Evolutionary conservation across 64 coral and sea anemone genomes (phyloP), one percentile per base, ranked within the genome.

Genomic region (Porites lutea): DNA sequence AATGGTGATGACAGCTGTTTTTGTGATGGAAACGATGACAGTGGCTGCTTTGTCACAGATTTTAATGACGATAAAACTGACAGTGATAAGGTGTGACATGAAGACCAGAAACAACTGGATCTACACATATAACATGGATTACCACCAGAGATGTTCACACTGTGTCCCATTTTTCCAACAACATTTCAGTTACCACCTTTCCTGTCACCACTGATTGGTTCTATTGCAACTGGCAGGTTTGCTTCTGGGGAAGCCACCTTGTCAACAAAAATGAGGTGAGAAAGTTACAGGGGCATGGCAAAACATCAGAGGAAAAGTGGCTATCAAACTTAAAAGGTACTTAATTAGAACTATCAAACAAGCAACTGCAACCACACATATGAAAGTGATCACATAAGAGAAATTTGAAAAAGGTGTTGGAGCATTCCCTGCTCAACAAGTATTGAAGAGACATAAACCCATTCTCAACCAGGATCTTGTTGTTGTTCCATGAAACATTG

Each of bases 361-460:
- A 43, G 68, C 71, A 63, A 65, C 22, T 58, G 59, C 13, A 4
- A 46, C 3, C 43, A 59, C 13, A 75, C 16, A 78, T 1, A 55
- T 89, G 22, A 59, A 74, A 27, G 74, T 78, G 48, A 89, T 89
- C 75, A 76, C 37, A 19, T 89, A 73, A 58, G 87, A 89, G 63
- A 50, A 78, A 20, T 89, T 79, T 89, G 87, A 79, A 62, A 89
- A 79, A 62, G 86, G 53, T 16, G 72, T 75, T 19, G 72, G 71
- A 44, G 1, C 20, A 77, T 21, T 60, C 3, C 57, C 73, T 64
- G 72, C 37, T 9, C 21, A 88, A 62, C 53, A 88, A 76, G 58
- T 88, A 10, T 58, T 87, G 13, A 71, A 71, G 6, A 55, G 58
- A 58, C 6, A 10, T 5, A 58, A n/a, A 6, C 6, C 13, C n/a